Evolutionary conservation across 2,113 vertebrate genomes (phyloP), one percentile per base, ranked within the genome.

Genomic region (Larimichthys polyactis): DNA sequence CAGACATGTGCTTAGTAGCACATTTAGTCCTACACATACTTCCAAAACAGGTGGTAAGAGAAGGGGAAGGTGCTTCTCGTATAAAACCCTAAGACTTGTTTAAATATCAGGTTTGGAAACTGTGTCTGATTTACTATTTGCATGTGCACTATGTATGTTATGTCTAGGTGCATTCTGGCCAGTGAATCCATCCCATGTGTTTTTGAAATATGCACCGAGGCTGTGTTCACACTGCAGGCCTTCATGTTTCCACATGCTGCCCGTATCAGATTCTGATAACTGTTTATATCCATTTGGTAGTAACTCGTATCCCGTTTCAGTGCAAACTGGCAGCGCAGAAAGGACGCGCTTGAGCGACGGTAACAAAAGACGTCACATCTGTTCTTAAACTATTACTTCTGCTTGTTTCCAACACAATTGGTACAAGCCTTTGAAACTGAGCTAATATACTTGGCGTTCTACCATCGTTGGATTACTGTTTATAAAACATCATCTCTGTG

Each of bases 341-440:
- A 44, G 67, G 46, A 65, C 71, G 55, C 0, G 17, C 52, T 65
- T 17, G 60, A 49, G 49, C 24, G 75, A 52, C 66, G 46, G 32
- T 12, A 82, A 77, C 68, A 68, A 24, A 80, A 77, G 29, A 80
- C 0, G 4, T 82, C 81, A 75, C 87, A 83, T 83, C 54, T 86
- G 83, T 78, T 78, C 5, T 16, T n/a, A 24, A 48, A 64, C 49
- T 15, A 1, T 65, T 20, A 52, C 54, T 24, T 66, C 17, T 22
- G n/a, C 74, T 22, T 29, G 14, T 59, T 70, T 59, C 51, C 72
- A 80, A 36, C 46, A 44, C 20, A 0, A 8, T 71, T 57, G n/a
- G 24, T 20, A 16, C 0, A 0, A 44, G 20, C 1, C 24, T 79
- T 63, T 68, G 69, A 71, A 74, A 70, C 43, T 20, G 27, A 70